Evolutionary conservation across 2,797 vertebrate species (phyloP).

Genomic region (Eupleurogrammus muticus): DNA sequence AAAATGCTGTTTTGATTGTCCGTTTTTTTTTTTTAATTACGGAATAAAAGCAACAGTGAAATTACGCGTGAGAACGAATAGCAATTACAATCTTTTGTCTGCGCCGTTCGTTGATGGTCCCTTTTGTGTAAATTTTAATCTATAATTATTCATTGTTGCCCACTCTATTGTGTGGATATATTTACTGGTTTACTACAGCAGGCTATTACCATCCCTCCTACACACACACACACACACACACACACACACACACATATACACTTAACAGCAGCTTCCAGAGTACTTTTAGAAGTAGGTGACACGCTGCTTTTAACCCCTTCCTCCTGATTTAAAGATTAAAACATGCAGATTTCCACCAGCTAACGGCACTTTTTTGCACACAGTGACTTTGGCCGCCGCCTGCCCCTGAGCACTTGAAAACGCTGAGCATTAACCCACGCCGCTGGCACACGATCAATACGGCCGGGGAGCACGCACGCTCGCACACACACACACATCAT

Average conservation of each 20-base stretch:
- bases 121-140: not conserved
- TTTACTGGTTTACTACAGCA: not conserved
- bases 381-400: conserved; percentile 65
- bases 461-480: conserved; percentile 34
- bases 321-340: conserved; percentile 65
- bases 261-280: not conserved
- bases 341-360: conserved; percentile 25
- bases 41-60: not conserved
- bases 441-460: conserved; percentile 72
- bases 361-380: conserved; percentile 62
- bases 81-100: not conserved
- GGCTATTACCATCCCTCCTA: not conserved
- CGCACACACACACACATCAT: conserved; percentile 50
- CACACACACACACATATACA: not conserved
- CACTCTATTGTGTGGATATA: not conserved
- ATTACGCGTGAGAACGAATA: not conserved
- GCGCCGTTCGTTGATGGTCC: not conserved
- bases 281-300: conserved; percentile 66
- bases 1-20: too few species aligned
- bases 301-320: conserved; percentile 64
- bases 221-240: not conserved
- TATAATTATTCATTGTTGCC: not conserved
- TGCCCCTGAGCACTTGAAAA: conserved; percentile 65
- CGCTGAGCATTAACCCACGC: conserved; percentile 62
- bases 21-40: not conserved